Percentiles rank a stretch among this genome's conserved stretches.
phyloP scores from a whole-genome alignment of 2,888 invertebrate species.

The Stenoptilia bipunctidactyla region DNA sequence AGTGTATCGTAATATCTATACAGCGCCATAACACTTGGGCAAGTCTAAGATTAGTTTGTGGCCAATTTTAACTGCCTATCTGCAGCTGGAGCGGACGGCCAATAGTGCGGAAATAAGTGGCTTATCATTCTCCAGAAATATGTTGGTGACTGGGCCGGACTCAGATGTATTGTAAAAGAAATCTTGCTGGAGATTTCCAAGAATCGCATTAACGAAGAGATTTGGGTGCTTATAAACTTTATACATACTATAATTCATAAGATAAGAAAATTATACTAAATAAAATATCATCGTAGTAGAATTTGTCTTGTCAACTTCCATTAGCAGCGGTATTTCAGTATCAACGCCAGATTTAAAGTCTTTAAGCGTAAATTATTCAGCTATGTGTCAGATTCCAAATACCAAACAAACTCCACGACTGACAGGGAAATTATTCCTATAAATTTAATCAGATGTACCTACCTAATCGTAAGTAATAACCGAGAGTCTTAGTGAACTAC shows the following conservation, averaged over 20 bases:
- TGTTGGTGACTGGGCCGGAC: conserved; percentile 41
- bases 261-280: background rate
- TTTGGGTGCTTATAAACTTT: background rate
- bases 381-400: too few relatives aligned
- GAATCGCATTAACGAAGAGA: conserved; percentile 2
- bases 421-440: too few relatives aligned
- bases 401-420: too few relatives aligned
- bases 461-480: too few relatives aligned
- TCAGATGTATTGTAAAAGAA: conserved; percentile 12
- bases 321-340: background rate
- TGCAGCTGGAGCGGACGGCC: conserved; percentile 16
- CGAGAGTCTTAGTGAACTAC: too few relatives aligned
- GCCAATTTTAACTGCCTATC: too few relatives aligned
- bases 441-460: too few relatives aligned
- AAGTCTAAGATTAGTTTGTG: too few relatives aligned
- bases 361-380: too few relatives aligned
- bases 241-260: background rate
- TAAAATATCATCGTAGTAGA: background rate
- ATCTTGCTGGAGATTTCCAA: conserved; percentile 39
- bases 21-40: too few relatives aligned
- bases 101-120: conserved; percentile 37
- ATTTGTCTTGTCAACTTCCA: background rate
- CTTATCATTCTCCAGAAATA: conserved; percentile 59
- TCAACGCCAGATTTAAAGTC: too few relatives aligned
- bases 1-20: too few relatives aligned